Evolutionary conservation across 2,797 vertebrate genomes (phyloP).

Genomic region (Danio choprae): DNA sequence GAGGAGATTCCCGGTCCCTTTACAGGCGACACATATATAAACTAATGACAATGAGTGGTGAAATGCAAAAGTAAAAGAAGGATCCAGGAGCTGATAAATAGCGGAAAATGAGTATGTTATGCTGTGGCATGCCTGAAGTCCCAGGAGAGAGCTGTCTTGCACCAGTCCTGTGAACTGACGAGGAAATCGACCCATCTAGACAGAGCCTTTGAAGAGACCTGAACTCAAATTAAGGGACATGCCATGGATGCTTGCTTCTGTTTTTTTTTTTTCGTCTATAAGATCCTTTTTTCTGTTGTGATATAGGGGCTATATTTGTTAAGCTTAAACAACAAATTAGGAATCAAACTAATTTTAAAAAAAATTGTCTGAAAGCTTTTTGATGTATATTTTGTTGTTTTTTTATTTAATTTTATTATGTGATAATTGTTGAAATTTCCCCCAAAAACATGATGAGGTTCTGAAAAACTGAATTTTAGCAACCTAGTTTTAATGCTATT

Average conservation of each 20-base stretch:
- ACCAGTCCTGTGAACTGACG: conserved; percentile 71
- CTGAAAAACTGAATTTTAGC: neutral
- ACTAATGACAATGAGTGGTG: conserved; percentile 74
- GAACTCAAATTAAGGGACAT: conserved; percentile 74
- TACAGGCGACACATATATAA: conserved; percentile 67
- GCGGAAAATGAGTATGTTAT: conserved; percentile 78
- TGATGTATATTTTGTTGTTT: conserved; percentile 17
- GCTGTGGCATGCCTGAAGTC: conserved; percentile 79
- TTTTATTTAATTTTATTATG: neutral
- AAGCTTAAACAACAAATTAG: conserved; percentile 48
- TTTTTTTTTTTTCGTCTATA: conserved; percentile 55
- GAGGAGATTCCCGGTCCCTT: conserved; percentile 64
- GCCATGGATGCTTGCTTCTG: conserved; percentile 73
- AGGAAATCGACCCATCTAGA: conserved; percentile 69
- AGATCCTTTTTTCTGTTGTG: conserved; percentile 42
- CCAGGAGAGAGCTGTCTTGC: conserved; percentile 78
- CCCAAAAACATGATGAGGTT: no score
- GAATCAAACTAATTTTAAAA: conserved; percentile 10
- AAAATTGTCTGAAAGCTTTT: conserved; percentile 8
- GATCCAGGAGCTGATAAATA: conserved; percentile 77
- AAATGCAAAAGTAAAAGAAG: conserved; percentile 71
- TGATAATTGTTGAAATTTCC: neutral
- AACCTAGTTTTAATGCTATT: neutral
- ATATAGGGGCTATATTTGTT: conserved; percentile 48
- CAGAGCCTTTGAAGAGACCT: conserved; percentile 78